These are phyloP conservation scores for Caprella mutica DNA, from an alignment of 2,888 invertebrate species.

Conservation along the genomic window DNA sequence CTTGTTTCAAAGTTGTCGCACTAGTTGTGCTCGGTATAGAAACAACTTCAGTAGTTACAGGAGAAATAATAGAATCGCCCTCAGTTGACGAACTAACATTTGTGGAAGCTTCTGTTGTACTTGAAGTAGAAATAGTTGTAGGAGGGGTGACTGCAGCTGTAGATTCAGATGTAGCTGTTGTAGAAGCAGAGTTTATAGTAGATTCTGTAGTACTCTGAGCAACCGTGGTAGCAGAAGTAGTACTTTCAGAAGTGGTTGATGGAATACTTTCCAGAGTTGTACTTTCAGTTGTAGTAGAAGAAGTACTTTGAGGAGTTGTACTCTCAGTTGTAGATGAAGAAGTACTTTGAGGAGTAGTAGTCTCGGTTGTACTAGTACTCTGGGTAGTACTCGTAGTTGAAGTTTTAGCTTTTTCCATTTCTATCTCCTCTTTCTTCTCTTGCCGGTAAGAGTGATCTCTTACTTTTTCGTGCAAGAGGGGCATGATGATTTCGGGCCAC, in stretches of 20 bases:
- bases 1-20: background rate
- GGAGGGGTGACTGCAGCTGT: background rate
- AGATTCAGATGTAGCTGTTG: background rate
- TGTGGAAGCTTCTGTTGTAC: background rate
- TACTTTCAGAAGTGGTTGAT: background rate
- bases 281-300: background rate
- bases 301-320: background rate
- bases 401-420: background rate
- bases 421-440: conserved; percentile 1
- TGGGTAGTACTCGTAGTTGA: background rate
- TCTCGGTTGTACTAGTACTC: background rate
- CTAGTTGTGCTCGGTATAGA: background rate
- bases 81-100: background rate
- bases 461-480: background rate
- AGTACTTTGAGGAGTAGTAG: conserved; percentile 4
- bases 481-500: conserved; percentile 1
- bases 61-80: background rate
- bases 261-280: background rate
- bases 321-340: background rate
- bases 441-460: background rate
- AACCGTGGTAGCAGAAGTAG: no score
- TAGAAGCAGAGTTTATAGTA: background rate
- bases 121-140: background rate
- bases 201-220: no score
- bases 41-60: background rate